phyloP scores from a whole-genome alignment of 53 echinoderm and acorn worm genomes.

The Paracentrotus lividus region DNA sequence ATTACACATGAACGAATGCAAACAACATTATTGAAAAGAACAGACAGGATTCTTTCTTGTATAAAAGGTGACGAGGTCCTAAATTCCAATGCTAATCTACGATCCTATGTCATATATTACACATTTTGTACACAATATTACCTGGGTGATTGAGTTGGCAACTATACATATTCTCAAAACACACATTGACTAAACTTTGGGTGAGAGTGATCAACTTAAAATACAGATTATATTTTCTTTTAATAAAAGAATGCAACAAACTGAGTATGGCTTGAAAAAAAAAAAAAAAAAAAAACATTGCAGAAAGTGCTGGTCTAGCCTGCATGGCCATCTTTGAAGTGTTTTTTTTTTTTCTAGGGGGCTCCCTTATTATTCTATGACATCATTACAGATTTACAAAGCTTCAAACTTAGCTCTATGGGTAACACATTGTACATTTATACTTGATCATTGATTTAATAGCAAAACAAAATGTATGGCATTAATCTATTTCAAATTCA shows the following conservation, averaged over 20 bases:
- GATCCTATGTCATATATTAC: slow-evolving; percentile 6
- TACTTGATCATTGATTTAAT: neutral
- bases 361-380: neutral
- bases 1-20: neutral
- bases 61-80: slow-evolving; percentile 46
- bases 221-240: neutral
- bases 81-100: slow-evolving; percentile 30
- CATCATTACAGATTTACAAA: neutral
- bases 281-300: neutral
- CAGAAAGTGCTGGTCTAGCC: neutral
- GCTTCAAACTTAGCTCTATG: neutral
- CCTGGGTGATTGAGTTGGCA: neutral
- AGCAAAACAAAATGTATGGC: neutral
- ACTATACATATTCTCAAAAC: slow-evolving; percentile 20
- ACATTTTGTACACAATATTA: neutral
- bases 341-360: neutral
- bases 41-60: slow-evolving; percentile 24
- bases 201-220: slow-evolving; percentile 7
- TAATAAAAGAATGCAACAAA: neutral
- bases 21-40: slow-evolving; percentile 11
- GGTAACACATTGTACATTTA: neutral
- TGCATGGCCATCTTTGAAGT: neutral
- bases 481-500: slow-evolving; percentile 43
- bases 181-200: slow-evolving; percentile 27
- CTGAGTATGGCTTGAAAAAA: neutral